A percentile compares a stretch with the other conserved stretches of the same genome.
phyloP scores from a whole-genome alignment of 2,888 invertebrate species.

The Limnephilus marmoratus region DNA sequence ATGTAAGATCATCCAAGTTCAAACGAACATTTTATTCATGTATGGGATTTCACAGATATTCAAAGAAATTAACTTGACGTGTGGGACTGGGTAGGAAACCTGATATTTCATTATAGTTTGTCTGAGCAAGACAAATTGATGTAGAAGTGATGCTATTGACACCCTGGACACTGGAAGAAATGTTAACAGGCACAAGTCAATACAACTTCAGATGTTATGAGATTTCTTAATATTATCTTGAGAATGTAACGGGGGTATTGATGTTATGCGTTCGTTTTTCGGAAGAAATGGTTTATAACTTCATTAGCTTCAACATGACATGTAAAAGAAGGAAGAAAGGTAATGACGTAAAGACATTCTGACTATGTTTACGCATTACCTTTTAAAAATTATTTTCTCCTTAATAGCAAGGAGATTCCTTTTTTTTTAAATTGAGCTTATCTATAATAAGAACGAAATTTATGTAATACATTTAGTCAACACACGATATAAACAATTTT shows the following conservation, averaged over 20 bases:
- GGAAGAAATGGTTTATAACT: neutral
- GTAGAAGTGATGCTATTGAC: neutral
- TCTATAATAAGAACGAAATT: no score
- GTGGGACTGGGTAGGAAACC: neutral
- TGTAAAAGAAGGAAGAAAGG: neutral
- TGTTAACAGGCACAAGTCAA: neutral
- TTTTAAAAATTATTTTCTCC: no score
- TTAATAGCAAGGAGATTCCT: no score
- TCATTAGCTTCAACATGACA: neutral
- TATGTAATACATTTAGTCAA: neutral
- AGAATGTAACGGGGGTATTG: neutral
- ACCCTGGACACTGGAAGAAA: neutral
- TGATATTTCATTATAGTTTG: constrained; percentile 53
- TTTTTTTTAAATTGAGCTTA: no score
- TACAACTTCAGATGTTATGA: neutral
- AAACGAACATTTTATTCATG: neutral
- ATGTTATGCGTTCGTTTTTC: neutral
- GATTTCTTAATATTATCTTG: neutral
- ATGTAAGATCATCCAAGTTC: neutral
- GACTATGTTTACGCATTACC: no score
- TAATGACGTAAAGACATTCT: neutral
- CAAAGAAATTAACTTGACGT: neutral
- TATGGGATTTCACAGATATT: neutral
- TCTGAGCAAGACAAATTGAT: constrained; percentile 6
- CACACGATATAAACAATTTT: neutral